A percentile compares a stretch with the other conserved stretches of the same genome.
Conservation (phyloP, 1,140 invertebrate species). For the Bombyx mandarina region DNA sequence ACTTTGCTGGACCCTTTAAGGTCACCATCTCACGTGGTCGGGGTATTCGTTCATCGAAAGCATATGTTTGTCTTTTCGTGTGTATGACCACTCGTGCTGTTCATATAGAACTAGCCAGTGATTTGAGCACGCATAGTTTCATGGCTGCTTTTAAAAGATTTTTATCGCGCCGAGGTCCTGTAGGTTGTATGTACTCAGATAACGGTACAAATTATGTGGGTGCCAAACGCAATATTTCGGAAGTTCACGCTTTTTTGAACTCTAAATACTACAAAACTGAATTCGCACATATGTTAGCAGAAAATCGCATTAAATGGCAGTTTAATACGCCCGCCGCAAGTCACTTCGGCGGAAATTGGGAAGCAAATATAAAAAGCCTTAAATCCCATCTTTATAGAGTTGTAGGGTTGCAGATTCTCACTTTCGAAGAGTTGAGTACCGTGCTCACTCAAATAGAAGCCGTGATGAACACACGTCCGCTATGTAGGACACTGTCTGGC, state of each 20-base stretch:
- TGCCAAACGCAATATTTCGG: conserved; percentile 6
- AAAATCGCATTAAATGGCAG: conserved; percentile 3
- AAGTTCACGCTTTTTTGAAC: conserved; percentile 4
- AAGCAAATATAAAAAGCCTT: conserved; percentile 8
- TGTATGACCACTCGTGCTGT: too few species aligned
- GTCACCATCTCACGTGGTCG: too few species aligned
- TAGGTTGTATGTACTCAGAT: conserved; percentile 11
- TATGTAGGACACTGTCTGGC: too few species aligned
- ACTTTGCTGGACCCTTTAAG: too few species aligned
- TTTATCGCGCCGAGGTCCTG: conserved; percentile 9
- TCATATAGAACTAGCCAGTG: too few species aligned
- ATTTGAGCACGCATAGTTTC: too few species aligned
- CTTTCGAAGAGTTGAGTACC: conserved; percentile 5
- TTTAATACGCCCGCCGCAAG: conserved; percentile 3
- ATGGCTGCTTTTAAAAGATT: conserved; percentile 13
- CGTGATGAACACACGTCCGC: too few species aligned
- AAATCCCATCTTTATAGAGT: conserved; percentile 8
- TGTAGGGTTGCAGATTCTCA: conserved; percentile 1
- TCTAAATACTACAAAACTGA: conserved; percentile 2
- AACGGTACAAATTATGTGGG: conserved; percentile 20
- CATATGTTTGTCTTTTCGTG: too few species aligned
- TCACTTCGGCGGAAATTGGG: conserved; percentile 10
- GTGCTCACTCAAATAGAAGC: conserved; percentile 7
- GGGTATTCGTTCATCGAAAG: too few species aligned
- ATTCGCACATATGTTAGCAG: conserved; percentile 1